Base-by-base conservation (phyloP, 1,140 invertebrate genomes). In the Zaprionus nigranus region DNA sequence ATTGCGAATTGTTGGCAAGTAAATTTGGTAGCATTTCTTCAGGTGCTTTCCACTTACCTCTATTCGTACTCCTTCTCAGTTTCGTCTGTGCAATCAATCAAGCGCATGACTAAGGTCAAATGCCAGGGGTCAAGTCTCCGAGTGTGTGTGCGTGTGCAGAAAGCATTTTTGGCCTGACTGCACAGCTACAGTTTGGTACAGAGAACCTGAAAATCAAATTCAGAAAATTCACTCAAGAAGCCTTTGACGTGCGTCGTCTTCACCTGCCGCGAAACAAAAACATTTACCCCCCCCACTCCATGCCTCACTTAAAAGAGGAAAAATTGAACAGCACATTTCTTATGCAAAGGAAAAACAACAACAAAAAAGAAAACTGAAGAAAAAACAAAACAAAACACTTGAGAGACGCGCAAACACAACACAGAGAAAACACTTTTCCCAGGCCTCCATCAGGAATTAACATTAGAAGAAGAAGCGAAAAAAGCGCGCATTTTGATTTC, bases 51-150 rank as follows among this genome's bases (percentile, higher is more conserved):
- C 30, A 34, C 30, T 34, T 34, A 34, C 30, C 9, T 26, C 3
- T 24, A 1, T 3, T 24, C 1, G 1, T 6, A 28, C 36, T 74
- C 43, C 60, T 58, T 60, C 56, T 78, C 67, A 57, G 68, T 69
- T 78, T 70, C 75, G 66, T 78, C 78, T 81, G 75, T 78, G 78
- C 78, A 81, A 81, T 81, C 78, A 81, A 81, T 81, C 78, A 81
- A 81, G 78, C 78, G 76, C 70, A 81, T 58, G 71, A 78, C 56
- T 75, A 77, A 81, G 75, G 69, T 78, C 78, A 81, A 64, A 65
- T 46, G 24, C 26, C 53, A 49, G 74, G 60, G 73, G 63, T 76
- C 75, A 79, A 78, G 30, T 11, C 3, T 34, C 30, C 9, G 2
- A 34, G 9, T 30, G 69, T 43, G 0, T 43, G 40, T 46, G 40